These are phyloP conservation scores for Philypnodon macrostomus DNA, from an alignment of 2,797 vertebrate genomes.

Conservation along the genomic window DNA sequence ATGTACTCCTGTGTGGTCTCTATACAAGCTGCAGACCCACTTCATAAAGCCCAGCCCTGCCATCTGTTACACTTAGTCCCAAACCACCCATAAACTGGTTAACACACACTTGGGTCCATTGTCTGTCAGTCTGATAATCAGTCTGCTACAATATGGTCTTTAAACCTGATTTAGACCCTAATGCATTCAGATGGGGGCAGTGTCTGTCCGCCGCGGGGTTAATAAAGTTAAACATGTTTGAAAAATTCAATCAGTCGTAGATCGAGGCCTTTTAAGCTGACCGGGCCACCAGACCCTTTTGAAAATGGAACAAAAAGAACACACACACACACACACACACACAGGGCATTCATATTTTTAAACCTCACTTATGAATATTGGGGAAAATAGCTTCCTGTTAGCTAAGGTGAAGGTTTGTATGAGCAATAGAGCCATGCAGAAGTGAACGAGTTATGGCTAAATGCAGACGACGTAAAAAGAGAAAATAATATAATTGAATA, in stretches of 20 bases:
- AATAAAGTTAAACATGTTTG: constrained; percentile 99
- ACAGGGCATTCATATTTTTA: constrained; percentile 93
- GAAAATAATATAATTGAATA: too few relatives aligned
- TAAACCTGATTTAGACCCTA: constrained; percentile 99
- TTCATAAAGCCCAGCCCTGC: constrained; percentile 88
- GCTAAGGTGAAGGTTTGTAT: too few relatives aligned
- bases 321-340: too few relatives aligned
- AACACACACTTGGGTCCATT: constrained; percentile 99
- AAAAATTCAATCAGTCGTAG: constrained; percentile 98
- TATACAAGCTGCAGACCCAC: too few relatives aligned
- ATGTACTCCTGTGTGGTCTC: too few relatives aligned
- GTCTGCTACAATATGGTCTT: constrained; percentile 99
- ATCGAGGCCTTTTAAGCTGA: constrained; percentile 96
- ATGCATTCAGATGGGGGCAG: constrained; percentile 96
- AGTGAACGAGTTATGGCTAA: too few relatives aligned
- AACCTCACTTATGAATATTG: constrained; percentile 94
- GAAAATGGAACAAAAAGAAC: constrained; percentile 83
- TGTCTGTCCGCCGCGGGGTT: constrained; percentile 93
- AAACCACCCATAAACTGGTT: constrained; percentile 99
- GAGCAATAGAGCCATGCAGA: too few relatives aligned
- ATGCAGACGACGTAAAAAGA: too few relatives aligned
- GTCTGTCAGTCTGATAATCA: constrained; percentile 99
- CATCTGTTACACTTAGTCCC: constrained; percentile 98
- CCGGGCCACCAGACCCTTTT: constrained; percentile 96
- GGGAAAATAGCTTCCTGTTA: constrained; percentile 90